A percentile compares a stretch with the other conserved stretches of the same genome.
These are phyloP conservation scores for Resseliella maxima DNA, from an alignment of 2,888 invertebrate species.

Conservation along the genomic window DNA sequence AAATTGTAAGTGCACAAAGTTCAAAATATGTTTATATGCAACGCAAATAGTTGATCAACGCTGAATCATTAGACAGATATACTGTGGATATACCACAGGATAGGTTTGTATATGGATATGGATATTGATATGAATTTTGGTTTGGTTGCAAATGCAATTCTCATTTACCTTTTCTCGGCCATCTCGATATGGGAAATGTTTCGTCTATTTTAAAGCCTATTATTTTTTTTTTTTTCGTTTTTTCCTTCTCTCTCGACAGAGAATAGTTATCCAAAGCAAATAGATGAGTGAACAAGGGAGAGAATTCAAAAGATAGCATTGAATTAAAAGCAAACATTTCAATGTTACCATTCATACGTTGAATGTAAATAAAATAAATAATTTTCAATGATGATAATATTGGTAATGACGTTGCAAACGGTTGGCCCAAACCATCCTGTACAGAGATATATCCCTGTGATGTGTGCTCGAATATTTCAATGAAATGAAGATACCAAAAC, in stretches of 20 bases:
- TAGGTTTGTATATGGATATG: not conserved
- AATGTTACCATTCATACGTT: not conserved
- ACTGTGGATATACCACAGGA: not conserved
- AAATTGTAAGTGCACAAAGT: not conserved
- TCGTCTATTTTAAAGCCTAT: conserved; percentile 2
- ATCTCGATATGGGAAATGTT: not conserved
- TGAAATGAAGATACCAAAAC: not conserved
- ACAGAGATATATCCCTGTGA: not conserved
- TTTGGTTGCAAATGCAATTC: not conserved
- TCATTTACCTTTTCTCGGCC: conserved; percentile 4
- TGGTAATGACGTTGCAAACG: conserved; percentile 3
- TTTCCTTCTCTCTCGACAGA: no score
- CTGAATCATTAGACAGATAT: no score
- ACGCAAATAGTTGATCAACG: no score
- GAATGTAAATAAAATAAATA: conserved; percentile 22
- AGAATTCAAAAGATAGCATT: not conserved
- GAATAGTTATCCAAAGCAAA: no score
- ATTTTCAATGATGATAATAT: not conserved
- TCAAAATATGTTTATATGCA: not conserved
- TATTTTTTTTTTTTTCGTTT: no score
- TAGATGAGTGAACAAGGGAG: not conserved
- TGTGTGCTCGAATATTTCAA: not conserved
- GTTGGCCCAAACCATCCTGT: no score
- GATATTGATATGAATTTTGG: not conserved
- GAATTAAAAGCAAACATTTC: conserved; percentile 3